phyloP scores from a whole-genome alignment of 2,888 invertebrate species.

The Nycteola revayana region DNA sequence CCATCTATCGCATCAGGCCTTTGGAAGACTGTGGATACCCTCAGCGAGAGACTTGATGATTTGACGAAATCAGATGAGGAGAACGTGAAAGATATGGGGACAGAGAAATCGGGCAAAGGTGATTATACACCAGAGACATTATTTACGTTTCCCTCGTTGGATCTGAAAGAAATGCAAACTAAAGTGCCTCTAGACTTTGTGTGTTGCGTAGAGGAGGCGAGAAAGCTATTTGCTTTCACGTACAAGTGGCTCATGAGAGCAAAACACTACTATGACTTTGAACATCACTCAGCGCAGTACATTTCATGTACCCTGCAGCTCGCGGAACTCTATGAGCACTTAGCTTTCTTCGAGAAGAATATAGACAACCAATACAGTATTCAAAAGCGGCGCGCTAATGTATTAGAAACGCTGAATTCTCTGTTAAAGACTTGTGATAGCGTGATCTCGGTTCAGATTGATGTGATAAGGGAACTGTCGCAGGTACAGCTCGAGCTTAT shows the following conservation, averaged over 20 bases:
- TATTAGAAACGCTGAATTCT: slow-evolving; percentile 80
- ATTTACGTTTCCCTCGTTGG: slow-evolving; percentile 58
- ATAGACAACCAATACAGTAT: slow-evolving; percentile 83
- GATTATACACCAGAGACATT: slow-evolving; percentile 49
- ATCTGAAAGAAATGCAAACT: slow-evolving; percentile 60
- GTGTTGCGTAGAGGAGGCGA: slow-evolving; percentile 68
- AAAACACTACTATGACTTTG: slow-evolving; percentile 80
- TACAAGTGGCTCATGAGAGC: slow-evolving; percentile 83
- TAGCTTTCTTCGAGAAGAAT: slow-evolving; percentile 88
- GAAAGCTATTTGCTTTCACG: slow-evolving; percentile 77
- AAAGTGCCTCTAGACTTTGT: slow-evolving; percentile 53
- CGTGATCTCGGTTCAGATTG: slow-evolving; percentile 78
- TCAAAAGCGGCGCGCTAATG: slow-evolving; percentile 82
- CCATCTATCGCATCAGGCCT: slow-evolving; percentile 51
- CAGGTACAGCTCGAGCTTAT: slow-evolving; percentile 84
- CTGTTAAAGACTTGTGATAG: slow-evolving; percentile 74
- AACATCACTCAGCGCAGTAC: slow-evolving; percentile 81
- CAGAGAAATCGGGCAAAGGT: slow-evolving; percentile 60
- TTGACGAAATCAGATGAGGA: slow-evolving; percentile 52
- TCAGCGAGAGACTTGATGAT: slow-evolving; percentile 38
- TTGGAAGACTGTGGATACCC: slow-evolving; percentile 62
- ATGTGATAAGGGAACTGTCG: slow-evolving; percentile 81
- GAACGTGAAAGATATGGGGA: slow-evolving; percentile 55
- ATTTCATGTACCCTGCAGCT: slow-evolving; percentile 82
- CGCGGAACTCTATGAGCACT: slow-evolving; percentile 84